phyloP scores from a whole-genome alignment of 2,797 vertebrate species.

The Chelidonichthys spinosus region DNA sequence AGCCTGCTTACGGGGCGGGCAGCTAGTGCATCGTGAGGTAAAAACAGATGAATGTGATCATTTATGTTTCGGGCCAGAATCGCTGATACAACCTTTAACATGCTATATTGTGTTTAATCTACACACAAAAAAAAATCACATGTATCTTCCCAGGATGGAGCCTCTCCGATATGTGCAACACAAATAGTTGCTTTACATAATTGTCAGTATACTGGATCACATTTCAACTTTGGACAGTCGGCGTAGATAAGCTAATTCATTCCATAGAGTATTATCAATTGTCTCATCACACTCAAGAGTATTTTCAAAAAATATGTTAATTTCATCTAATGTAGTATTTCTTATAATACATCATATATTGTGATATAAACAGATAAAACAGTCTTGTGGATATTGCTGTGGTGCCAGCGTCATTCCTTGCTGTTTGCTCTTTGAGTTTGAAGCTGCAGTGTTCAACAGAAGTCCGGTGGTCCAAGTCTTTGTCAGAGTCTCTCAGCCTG shows the following conservation, averaged over 20 bases:
- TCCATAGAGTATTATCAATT: background rate
- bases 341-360: background rate
- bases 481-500: slow-evolving; percentile 6
- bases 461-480: background rate
- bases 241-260: background rate
- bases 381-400: no score
- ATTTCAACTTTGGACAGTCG: background rate
- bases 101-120: no score
- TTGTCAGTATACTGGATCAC: background rate
- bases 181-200: background rate
- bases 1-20: no score
- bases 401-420: background rate
- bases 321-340: background rate
- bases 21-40: no score
- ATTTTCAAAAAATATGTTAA: background rate
- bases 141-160: background rate
- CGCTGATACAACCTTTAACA: no score
- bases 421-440: no score
- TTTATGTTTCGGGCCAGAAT: no score
- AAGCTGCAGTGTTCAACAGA: background rate
- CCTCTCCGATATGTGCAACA: background rate
- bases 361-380: background rate
- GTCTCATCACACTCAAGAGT: background rate
- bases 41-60: no score
- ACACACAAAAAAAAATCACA: no score